Conservation (phyloP, 53 echinoderm and acorn worm species). For the Luidia sarsii region DNA sequence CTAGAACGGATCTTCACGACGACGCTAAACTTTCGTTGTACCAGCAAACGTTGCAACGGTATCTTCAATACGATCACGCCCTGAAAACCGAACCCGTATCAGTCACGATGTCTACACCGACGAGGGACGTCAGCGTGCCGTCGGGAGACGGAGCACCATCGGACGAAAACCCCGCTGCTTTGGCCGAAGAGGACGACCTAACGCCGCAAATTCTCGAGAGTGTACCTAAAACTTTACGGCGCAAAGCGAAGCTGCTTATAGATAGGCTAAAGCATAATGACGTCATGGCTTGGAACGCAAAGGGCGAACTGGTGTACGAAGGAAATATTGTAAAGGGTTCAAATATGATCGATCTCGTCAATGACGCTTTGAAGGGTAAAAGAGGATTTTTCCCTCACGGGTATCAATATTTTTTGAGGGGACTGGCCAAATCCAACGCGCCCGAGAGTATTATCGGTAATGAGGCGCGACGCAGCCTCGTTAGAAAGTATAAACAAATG, state of each 20-base stretch:
- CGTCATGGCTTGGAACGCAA: slow-evolving; percentile 21
- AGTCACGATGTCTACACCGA: background rate
- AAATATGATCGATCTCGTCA: slow-evolving; percentile 41
- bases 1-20: background rate
- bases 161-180: background rate
- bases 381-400: slow-evolving; percentile 40
- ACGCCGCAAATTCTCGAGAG: slow-evolving; percentile 29
- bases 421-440: slow-evolving; percentile 27
- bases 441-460: slow-evolving; percentile 40
- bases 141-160: background rate
- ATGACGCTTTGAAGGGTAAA: slow-evolving; percentile 23
- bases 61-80: slow-evolving; percentile 7
- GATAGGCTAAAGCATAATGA: slow-evolving; percentile 4
- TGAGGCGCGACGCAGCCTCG: background rate
- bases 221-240: slow-evolving; percentile 8
- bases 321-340: slow-evolving; percentile 20
- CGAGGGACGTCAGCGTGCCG: background rate
- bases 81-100: slow-evolving; percentile 3
- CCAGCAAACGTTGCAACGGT: slow-evolving; percentile 4
- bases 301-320: slow-evolving; percentile 36
- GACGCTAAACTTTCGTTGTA: background rate
- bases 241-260: slow-evolving; percentile 13
- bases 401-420: slow-evolving; percentile 42
- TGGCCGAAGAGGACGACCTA: background rate
- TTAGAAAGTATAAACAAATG: background rate